Conservation (phyloP, 1,140 invertebrate species). For the Tetranychus cinnabarinus region DNA sequence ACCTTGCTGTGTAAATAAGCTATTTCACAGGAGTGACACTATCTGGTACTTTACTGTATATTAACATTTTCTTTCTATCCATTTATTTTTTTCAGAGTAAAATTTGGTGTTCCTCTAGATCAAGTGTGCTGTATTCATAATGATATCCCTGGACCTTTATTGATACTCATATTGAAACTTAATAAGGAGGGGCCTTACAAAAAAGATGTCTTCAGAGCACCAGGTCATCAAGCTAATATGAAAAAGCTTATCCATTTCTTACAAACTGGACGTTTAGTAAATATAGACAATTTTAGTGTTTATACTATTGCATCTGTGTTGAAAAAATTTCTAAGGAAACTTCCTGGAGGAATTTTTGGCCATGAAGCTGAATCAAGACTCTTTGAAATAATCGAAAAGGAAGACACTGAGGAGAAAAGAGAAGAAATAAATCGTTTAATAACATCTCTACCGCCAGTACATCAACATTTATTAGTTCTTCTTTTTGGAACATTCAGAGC, state of each 20-base stretch:
- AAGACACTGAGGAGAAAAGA: constrained; percentile 46
- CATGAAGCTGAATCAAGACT: constrained; percentile 65
- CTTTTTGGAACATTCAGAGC: constrained; percentile 91
- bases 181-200: constrained; percentile 80
- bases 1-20: too few relatives aligned
- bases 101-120: constrained; percentile 63
- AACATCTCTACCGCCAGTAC: constrained; percentile 56
- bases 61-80: background rate
- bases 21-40: too few relatives aligned
- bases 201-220: constrained; percentile 78
- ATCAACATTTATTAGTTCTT: constrained; percentile 74
- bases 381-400: constrained; percentile 54
- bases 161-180: constrained; percentile 72
- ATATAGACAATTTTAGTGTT: constrained; percentile 89
- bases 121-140: constrained; percentile 57
- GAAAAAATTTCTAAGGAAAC: constrained; percentile 84
- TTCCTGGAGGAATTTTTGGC: constrained; percentile 85
- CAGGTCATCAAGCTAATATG: constrained; percentile 79
- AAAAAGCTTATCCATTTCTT: constrained; percentile 84
- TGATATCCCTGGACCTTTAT: constrained; percentile 64
- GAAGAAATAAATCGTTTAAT: constrained; percentile 74
- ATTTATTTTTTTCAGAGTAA: constrained; percentile 34
- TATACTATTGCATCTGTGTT: constrained; percentile 94
- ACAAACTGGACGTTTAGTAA: constrained; percentile 69
- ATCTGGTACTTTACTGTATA: background rate